Conservation (phyloP, 2,113 vertebrate species). For the Acanthisitta chloris region DNA sequence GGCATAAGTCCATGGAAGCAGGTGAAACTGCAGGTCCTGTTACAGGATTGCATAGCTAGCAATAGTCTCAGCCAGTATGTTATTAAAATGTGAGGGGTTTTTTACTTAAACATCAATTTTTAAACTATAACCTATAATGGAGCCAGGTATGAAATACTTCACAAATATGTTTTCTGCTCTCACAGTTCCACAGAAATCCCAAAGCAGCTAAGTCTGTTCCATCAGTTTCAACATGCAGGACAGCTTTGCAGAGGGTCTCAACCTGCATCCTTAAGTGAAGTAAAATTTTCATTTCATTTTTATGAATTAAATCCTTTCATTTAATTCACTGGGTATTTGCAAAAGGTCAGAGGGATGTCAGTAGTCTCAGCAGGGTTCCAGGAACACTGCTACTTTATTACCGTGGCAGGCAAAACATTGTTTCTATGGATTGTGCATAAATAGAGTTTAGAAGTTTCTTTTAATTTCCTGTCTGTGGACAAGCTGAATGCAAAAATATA, state of each 20-base stretch:
- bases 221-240: not conserved
- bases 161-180: not conserved
- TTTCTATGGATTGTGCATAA: conserved; percentile 33
- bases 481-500: not conserved
- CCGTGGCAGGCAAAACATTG: not conserved
- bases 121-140: not conserved
- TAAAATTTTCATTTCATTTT: not conserved
- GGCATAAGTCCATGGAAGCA: not conserved
- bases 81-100: not conserved
- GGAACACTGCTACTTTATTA: conserved; percentile 11
- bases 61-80: not conserved
- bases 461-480: conserved; percentile 57
- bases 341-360: not conserved
- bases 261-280: not conserved
- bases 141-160: not conserved
- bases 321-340: not conserved
- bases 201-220: not conserved
- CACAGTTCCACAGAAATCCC: not conserved
- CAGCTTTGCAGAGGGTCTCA: not conserved
- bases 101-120: not conserved
- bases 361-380: not conserved
- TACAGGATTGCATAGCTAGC: not conserved
- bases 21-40: not conserved
- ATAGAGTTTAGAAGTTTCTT: not conserved
- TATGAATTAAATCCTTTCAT: not conserved